These are phyloP conservation scores for Burhinus bistriatus DNA, from an alignment of 2,113 vertebrate genomes.

Conservation along the genomic window DNA sequence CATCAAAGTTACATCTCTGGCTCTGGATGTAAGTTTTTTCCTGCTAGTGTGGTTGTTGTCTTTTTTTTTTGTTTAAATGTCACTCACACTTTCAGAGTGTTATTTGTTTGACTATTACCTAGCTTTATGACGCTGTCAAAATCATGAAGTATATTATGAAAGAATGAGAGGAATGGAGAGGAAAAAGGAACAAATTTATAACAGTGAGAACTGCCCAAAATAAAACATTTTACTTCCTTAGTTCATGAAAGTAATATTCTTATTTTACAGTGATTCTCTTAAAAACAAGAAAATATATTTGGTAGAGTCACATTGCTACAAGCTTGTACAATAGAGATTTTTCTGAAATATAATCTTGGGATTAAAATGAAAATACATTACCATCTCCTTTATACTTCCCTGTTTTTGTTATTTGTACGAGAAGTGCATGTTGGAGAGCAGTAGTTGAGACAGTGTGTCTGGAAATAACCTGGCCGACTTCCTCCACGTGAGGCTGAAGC, in stretches of 20 bases:
- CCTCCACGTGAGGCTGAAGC: background rate
- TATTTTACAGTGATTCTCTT: background rate
- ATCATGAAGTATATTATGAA: background rate
- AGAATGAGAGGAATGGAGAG: background rate
- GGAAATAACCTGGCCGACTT: background rate
- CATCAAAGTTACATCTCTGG: slow-evolving; percentile 11
- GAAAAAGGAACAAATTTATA: background rate
- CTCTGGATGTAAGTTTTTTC: background rate
- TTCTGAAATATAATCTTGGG: background rate
- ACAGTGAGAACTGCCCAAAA: background rate
- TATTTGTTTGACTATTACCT: background rate
- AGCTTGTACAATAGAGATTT: background rate
- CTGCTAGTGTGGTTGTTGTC: background rate
- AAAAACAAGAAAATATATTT: background rate
- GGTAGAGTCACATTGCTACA: background rate
- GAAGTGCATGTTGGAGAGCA: background rate
- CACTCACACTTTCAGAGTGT: background rate
- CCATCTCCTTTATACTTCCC: background rate
- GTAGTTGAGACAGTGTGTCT: background rate
- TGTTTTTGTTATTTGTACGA: background rate
- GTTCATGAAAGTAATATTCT: background rate
- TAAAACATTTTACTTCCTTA: background rate
- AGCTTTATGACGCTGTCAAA: background rate
- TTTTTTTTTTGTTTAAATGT: background rate
- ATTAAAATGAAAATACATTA: background rate